Evolutionary conservation across 2,113 vertebrate species (phyloP), one percentile per base, ranked within the genome.

Genomic region (Penelope pileata): DNA sequence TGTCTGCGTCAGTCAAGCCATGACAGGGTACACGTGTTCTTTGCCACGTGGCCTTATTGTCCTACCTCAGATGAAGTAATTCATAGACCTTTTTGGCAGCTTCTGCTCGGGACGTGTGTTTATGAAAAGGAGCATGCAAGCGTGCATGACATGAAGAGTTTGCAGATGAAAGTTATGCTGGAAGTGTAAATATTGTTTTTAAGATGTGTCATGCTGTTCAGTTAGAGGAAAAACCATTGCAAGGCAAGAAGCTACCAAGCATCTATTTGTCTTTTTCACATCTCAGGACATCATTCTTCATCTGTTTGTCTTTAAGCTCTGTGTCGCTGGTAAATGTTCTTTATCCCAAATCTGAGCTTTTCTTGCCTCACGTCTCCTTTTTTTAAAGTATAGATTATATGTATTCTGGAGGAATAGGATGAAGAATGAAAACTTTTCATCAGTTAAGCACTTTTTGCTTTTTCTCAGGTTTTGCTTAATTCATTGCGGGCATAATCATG

Each of bases 171-270:
- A 78, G 38, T 70, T 83, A 47, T 78, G 73, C 73, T 74, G 0
- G 19, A 74, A 78, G 64, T 67, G 32, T 77, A 90, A 92, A 86
- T 94, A 87, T 13, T 86, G 60, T 78, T 84, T 80, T 43, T 64
- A 43, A 72, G 91, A 70, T 22, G n/a, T 72, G 58, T 58, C 72
- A 16, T 56, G 80, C 73, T 93, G 47, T 40, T 96, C 64, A 88
- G 30, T 43, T 40, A 59, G 38, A 86, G 51, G 70, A 59, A 80
- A 66, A 93, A 34, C 2, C 29, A 32, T 40, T 59, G 29, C 76
- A 86, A 86, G 34, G 81, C 69, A 70, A 75, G 60, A 64, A 86
- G 34, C 34, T 86, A 42, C 82, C 88, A 88, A 86, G 42, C 64
- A 36, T 81, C 76, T 54, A 2, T 56, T 81, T 74, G 63, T 73